Evolutionary conservation across 2,888 invertebrate genomes (phyloP).

Genomic region (Eupithecia subfuscata): DNA sequence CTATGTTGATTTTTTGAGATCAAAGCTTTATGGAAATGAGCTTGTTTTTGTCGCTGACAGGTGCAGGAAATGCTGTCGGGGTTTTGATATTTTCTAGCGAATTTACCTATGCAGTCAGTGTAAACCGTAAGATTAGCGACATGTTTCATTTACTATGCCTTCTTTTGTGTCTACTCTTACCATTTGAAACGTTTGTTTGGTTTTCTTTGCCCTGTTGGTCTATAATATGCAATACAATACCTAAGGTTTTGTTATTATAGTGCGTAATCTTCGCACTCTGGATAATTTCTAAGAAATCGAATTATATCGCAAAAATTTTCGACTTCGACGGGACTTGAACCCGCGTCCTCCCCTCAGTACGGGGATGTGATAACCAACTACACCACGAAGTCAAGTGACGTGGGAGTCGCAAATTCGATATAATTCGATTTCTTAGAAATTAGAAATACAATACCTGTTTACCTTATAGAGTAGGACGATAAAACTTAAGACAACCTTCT

Average conservation of each 20-base stretch:
- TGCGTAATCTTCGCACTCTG: too few species aligned
- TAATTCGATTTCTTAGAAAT: too few species aligned
- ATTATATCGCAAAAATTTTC: too few species aligned
- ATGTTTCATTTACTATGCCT: background rate
- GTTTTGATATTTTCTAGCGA: background rate
- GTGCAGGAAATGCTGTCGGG: background rate
- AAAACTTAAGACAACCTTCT: background rate
- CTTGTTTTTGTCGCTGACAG: constrained; percentile 23
- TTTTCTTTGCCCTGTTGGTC: background rate
- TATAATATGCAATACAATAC: background rate
- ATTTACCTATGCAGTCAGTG: background rate
- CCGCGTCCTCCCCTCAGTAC: too few species aligned
- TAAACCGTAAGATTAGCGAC: background rate
- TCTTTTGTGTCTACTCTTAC: background rate
- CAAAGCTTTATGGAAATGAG: constrained; percentile 29
- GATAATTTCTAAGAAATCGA: too few species aligned
- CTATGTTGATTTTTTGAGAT: constrained; percentile 41
- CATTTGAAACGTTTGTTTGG: background rate
- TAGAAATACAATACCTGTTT: background rate
- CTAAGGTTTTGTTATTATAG: too few species aligned
- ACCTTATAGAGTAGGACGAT: background rate
- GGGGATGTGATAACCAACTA: too few species aligned
- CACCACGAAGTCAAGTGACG: too few species aligned
- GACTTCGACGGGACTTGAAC: too few species aligned
- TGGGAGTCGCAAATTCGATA: too few species aligned